phyloP scores from a whole-genome alignment of 2,113 vertebrate genomes.

The Motacilla tschutschensis region DNA sequence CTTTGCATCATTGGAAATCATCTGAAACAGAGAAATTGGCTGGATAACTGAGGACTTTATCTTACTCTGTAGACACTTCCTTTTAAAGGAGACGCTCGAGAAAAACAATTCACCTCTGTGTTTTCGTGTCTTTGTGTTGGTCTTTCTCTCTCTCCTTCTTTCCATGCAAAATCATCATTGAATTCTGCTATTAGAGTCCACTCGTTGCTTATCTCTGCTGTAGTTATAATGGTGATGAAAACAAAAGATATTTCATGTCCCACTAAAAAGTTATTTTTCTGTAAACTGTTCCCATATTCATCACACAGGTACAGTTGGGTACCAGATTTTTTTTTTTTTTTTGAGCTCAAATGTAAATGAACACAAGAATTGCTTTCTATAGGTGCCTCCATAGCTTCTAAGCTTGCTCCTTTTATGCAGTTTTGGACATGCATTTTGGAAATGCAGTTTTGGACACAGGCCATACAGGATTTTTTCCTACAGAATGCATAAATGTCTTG shows the following conservation, averaged over 20 bases:
- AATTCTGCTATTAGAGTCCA: constrained; percentile 61
- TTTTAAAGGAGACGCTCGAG: constrained; percentile 47
- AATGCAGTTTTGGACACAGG: constrained; percentile 66
- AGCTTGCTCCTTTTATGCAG: constrained; percentile 51
- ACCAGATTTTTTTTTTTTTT: background rate
- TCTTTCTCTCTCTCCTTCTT: constrained; percentile 54
- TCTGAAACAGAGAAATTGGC: background rate
- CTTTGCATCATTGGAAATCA: constrained; percentile 12
- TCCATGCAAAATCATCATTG: constrained; percentile 60
- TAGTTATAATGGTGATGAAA: constrained; percentile 29
- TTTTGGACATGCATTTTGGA: constrained; percentile 51
- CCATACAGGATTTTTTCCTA: background rate
- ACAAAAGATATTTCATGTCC: constrained; percentile 22
- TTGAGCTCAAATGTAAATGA: constrained; percentile 6
- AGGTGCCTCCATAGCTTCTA: constrained; percentile 50
- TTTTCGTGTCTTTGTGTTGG: constrained; percentile 61
- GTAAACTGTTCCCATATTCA: constrained; percentile 8
- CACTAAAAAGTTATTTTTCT: background rate
- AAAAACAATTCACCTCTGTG: constrained; percentile 61
- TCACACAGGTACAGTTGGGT: background rate
- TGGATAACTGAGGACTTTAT: background rate
- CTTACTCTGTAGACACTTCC: constrained; percentile 1
- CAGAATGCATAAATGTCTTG: background rate
- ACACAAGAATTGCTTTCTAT: background rate
- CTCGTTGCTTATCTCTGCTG: constrained; percentile 42